These are phyloP conservation scores for Doris montereyensis DNA, from an alignment of 2,888 invertebrate genomes.

Conservation along the genomic window DNA sequence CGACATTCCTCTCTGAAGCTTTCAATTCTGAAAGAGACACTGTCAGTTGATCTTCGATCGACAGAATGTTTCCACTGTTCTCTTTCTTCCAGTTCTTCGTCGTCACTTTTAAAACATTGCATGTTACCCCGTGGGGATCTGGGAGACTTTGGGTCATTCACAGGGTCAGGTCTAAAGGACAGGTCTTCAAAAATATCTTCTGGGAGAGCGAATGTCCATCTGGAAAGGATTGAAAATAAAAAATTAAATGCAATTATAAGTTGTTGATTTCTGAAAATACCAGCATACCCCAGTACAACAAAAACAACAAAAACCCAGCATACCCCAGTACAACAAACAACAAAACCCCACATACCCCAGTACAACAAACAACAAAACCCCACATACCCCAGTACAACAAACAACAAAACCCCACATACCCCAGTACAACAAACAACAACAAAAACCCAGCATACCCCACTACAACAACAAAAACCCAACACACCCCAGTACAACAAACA, in stretches of 20 bases:
- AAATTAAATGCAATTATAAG: neutral
- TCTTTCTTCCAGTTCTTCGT: slow-evolving; percentile 38
- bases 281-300: no score
- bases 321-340: no score
- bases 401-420: no score
- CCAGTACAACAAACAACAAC: no score
- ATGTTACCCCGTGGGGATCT: slow-evolving; percentile 32
- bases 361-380: no score
- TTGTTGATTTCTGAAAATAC: no score
- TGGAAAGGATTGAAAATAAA: neutral
- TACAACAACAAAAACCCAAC: no score
- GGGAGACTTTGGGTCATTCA: slow-evolving; percentile 40
- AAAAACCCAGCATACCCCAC: no score
- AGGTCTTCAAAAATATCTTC: slow-evolving; percentile 68
- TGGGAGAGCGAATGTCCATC: slow-evolving; percentile 44
- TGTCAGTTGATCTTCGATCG: slow-evolving; percentile 61
- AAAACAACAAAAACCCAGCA: no score
- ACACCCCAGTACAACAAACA: no score
- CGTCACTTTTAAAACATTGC: slow-evolving; percentile 46
- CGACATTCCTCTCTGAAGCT: slow-evolving; percentile 78
- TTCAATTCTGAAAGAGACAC: slow-evolving; percentile 49
- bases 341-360: no score
- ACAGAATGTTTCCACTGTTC: slow-evolving; percentile 52
- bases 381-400: no score
- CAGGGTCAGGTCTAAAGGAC: slow-evolving; percentile 53